Evolutionary conservation across 1,140 invertebrate species (phyloP).

Genomic region (Limonius californicus): DNA sequence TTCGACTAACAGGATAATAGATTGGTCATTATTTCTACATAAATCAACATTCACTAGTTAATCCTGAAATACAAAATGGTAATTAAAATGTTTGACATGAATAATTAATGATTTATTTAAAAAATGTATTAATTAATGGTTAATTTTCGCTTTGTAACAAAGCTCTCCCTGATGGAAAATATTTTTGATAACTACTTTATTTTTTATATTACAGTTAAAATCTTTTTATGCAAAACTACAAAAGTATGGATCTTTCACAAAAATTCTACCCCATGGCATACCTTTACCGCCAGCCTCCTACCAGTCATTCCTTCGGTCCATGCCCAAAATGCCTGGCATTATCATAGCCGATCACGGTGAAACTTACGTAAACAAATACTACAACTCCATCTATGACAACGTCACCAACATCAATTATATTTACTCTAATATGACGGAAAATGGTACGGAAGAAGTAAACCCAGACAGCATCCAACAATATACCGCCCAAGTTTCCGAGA

Average conservation of each 20-base stretch:
- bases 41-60: too few relatives aligned
- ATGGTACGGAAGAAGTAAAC: slow-evolving; percentile 46
- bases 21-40: too few relatives aligned
- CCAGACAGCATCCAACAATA: slow-evolving; percentile 55
- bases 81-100: too few relatives aligned
- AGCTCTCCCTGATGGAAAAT: too few relatives aligned
- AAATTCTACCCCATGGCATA: neutral
- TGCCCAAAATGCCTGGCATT: slow-evolving; percentile 58
- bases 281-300: slow-evolving; percentile 77
- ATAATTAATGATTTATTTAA: too few relatives aligned
- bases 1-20: too few relatives aligned
- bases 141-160: too few relatives aligned
- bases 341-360: slow-evolving; percentile 64
- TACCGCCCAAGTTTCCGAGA: slow-evolving; percentile 55
- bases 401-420: slow-evolving; percentile 55
- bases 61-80: too few relatives aligned
- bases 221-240: slow-evolving; percentile 10
- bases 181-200: too few relatives aligned
- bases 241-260: neutral
- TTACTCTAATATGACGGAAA: slow-evolving; percentile 56
- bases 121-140: too few relatives aligned
- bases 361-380: slow-evolving; percentile 72
- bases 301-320: slow-evolving; percentile 73
- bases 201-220: slow-evolving; percentile 6
- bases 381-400: slow-evolving; percentile 80